These are phyloP conservation scores for Pipra filicauda DNA, from an alignment of 2,113 vertebrate species.

Conservation along the genomic window DNA sequence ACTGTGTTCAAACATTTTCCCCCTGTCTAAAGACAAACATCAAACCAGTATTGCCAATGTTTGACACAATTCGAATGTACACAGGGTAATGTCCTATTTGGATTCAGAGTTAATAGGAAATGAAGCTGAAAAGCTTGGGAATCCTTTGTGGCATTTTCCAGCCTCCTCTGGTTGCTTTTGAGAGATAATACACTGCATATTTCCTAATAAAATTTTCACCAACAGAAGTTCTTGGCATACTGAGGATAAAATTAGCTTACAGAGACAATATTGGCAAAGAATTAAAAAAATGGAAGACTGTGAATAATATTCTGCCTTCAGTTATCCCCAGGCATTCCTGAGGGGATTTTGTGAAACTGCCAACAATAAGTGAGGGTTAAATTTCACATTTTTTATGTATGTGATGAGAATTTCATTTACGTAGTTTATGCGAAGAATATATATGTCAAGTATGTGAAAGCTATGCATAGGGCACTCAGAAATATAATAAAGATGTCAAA, in stretches of 20 bases:
- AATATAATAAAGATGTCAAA: background rate
- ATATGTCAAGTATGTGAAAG: background rate
- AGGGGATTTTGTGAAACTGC: background rate
- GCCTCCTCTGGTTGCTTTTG: background rate
- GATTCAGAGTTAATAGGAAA: constrained; percentile 11
- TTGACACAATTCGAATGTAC: background rate
- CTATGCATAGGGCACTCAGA: background rate
- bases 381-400: background rate
- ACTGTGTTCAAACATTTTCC: background rate
- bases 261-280: constrained; percentile 29
- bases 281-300: constrained; percentile 13
- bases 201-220: constrained; percentile 19
- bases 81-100: background rate
- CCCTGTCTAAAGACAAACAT: background rate
- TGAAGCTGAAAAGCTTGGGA: background rate
- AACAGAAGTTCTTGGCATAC: background rate
- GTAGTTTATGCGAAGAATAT: background rate
- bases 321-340: constrained; percentile 12
- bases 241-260: constrained; percentile 35
- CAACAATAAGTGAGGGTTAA: constrained; percentile 1
- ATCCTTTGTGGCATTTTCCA: background rate
- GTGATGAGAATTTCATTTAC: background rate
- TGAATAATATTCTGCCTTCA: constrained; percentile 23
- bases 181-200: background rate
- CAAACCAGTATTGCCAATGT: background rate